Evolutionary conservation across 2,888 invertebrate genomes (phyloP), one percentile per base, ranked within the genome.

Genomic region (Adelognathus sp.): DNA sequence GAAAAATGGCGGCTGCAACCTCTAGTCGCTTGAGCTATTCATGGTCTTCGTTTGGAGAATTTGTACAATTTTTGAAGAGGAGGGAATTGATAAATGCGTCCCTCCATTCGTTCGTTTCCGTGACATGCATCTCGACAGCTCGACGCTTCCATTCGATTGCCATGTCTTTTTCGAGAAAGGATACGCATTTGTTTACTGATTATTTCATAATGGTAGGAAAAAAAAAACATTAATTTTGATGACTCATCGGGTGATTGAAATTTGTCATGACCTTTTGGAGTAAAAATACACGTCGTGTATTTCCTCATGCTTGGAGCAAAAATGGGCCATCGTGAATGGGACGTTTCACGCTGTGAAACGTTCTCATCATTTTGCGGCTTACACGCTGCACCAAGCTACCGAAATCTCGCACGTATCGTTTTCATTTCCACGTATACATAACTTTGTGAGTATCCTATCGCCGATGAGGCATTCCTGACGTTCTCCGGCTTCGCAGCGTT

Each of bases 381-480:
- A 27, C 18, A 41, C 27, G 16, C 36, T 6, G 18, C 31, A 50
- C 5, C 39, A 54, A 27, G 27, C 24, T 16, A 24, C 18, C 36
- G 39, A 61, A 52, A 71, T n/a, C n/a, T n/a, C 7, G 52, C 44
- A 24, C 69, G 67, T 29, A 56, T 61, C 63, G 58, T 56, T 72
- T 46, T 63, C 67, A 72, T 72, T 72, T 63, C n/a, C 63, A 77
- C 56, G 72, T 77, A 41, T 24, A 24, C 24, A 16, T 67, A 56
- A n/a, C n/a, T 44, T 36, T 16, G 18, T 29, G 60, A 71, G 71
- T 76, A 69, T 69, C 72, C 72, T 24, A n/a, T n/a, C 24, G 72
- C 72, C 72, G 77, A 77, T 69, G 73, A 77, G 77, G 24, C 69
- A 77, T 77, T 77, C 77, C 72, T 63, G 77, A 77, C 77, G 27